Conservation (phyloP, 2,888 invertebrate genomes). For the Herminia tarsipennalis region DNA sequence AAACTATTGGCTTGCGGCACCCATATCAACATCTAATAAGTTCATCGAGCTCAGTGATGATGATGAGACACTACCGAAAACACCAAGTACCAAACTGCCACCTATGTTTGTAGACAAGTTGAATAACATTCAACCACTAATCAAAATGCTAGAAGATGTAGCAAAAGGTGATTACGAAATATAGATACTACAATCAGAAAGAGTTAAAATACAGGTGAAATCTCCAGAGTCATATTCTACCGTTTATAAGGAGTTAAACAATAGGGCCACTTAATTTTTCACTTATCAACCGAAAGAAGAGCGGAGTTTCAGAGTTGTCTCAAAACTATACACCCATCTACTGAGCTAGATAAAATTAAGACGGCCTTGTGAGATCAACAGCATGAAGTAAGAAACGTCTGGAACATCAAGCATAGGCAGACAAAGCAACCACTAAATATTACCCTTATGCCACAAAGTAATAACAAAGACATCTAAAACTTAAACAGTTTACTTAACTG, state of each 20-base stretch:
- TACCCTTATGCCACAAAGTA: background rate
- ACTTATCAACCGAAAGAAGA: too few relatives aligned
- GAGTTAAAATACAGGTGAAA: constrained; percentile 15
- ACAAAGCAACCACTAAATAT: background rate
- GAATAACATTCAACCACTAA: background rate
- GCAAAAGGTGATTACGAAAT: too few relatives aligned
- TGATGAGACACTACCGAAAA: too few relatives aligned
- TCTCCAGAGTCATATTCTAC: background rate
- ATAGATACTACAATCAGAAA: too few relatives aligned
- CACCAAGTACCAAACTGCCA: too few relatives aligned
- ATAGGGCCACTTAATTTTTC: background rate
- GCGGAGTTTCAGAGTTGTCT: too few relatives aligned
- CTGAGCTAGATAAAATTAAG: background rate
- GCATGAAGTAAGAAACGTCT: background rate
- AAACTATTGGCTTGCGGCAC: too few relatives aligned
- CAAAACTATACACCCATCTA: background rate
- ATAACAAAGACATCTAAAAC: background rate
- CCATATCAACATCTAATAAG: too few relatives aligned
- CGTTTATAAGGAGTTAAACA: background rate
- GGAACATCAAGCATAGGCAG: too few relatives aligned
- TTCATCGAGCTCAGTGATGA: too few relatives aligned
- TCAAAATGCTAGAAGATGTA: too few relatives aligned
- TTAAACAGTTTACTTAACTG: background rate
- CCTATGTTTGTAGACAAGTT: constrained; percentile 14
- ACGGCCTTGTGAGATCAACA: background rate